Evolutionary conservation across 2,888 invertebrate genomes (phyloP).

Genomic region (Acronicta psi): DNA sequence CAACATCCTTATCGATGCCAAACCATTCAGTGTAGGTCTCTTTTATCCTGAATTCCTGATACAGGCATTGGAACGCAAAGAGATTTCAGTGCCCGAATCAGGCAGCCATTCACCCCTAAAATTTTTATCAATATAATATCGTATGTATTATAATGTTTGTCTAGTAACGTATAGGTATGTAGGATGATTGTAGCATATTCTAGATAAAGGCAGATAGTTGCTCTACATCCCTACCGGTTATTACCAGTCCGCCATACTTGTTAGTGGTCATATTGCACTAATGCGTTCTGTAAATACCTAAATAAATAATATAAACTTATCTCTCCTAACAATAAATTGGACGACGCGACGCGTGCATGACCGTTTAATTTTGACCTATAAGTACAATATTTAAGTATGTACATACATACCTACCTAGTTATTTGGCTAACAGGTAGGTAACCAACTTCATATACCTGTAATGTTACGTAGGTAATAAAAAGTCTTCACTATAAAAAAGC

Average conservation of each 20-base stretch:
- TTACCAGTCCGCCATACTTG: slow-evolving; percentile 70
- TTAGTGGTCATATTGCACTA: slow-evolving; percentile 60
- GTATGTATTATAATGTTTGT: slow-evolving; percentile 2
- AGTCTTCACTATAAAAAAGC: neutral
- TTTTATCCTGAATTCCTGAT: too few species aligned
- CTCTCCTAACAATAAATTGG: slow-evolving; percentile 18
- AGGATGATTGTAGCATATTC: slow-evolving; percentile 40
- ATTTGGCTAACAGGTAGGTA: too few species aligned
- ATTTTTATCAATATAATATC: too few species aligned
- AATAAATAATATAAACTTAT: slow-evolving; percentile 13
- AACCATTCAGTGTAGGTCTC: too few species aligned
- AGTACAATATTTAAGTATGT: too few species aligned
- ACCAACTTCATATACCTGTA: too few species aligned
- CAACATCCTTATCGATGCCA: too few species aligned
- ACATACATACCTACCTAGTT: neutral
- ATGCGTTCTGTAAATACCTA: slow-evolving; percentile 52
- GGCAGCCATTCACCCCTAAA: too few species aligned
- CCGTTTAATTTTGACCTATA: neutral
- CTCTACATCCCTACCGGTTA: slow-evolving; percentile 80
- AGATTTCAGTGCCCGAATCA: too few species aligned
- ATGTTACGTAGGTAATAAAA: too few species aligned
- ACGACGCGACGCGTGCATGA: neutral
- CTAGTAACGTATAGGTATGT: slow-evolving; percentile 23
- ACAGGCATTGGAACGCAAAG: too few species aligned
- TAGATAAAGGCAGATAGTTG: slow-evolving; percentile 73